Evolutionary conservation across 2,113 vertebrate species (phyloP).

Genomic region (Rhinogobius similis): DNA sequence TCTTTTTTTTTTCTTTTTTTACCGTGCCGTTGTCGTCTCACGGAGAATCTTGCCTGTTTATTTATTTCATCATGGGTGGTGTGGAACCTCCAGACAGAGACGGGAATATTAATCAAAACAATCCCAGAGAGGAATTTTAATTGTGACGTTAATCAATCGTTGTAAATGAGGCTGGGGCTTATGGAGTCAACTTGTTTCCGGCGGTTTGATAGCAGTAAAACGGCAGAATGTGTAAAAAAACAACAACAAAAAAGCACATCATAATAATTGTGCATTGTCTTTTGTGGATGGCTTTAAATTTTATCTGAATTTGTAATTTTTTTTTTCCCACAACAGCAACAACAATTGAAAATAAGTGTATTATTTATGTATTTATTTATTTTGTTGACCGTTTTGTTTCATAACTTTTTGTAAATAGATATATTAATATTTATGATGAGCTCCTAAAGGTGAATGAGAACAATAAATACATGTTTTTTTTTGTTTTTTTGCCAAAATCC

Average conservation of each 20-base stretch:
- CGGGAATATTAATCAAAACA: conserved; percentile 71
- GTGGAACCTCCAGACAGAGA: conserved; percentile 77
- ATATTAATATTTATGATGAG: neutral
- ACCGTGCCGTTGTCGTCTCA: conserved; percentile 79
- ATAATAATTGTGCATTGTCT: neutral
- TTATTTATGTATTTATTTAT: neutral
- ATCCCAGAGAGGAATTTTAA: conserved; percentile 60
- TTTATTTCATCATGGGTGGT: conserved; percentile 87
- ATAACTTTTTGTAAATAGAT: neutral
- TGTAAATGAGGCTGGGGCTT: conserved; percentile 50
- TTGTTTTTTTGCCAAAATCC: too few relatives aligned
- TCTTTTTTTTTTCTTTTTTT: conserved; percentile 36
- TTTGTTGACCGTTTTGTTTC: neutral
- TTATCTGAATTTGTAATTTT: neutral
- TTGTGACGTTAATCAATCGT: conserved; percentile 72
- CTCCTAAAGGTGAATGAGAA: neutral
- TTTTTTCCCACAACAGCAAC: neutral
- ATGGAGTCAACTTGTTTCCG: neutral
- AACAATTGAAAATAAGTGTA: neutral
- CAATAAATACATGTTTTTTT: neutral
- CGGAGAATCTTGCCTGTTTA: conserved; percentile 79
- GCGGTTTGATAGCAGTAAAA: neutral
- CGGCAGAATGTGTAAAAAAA: neutral
- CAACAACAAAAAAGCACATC: too few relatives aligned
- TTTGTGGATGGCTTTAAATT: neutral